These are phyloP conservation scores for Aptenodytes patagonicus DNA, from an alignment of 2,113 vertebrate species.

Conservation along the genomic window DNA sequence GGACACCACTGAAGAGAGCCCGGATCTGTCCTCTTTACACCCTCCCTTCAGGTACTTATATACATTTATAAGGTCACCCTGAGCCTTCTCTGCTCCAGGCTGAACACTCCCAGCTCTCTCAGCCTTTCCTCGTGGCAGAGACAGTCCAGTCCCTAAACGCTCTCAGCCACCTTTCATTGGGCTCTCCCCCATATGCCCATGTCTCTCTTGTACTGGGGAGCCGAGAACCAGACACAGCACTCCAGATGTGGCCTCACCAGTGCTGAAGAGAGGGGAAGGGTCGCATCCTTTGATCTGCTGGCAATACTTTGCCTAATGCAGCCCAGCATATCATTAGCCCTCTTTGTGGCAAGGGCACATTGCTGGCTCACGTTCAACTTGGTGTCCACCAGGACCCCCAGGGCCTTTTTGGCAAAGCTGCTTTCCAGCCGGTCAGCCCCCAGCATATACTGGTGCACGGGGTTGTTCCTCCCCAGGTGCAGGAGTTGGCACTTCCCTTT, in stretches of 20 bases:
- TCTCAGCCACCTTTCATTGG: neutral
- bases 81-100: neutral
- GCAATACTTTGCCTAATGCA: neutral
- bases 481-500: neutral
- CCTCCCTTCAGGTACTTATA: neutral
- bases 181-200: neutral
- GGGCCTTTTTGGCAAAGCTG: neutral
- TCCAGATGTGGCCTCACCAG: neutral
- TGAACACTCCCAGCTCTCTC: neutral
- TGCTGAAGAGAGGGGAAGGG: neutral
- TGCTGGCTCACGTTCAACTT: neutral
- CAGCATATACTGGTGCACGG: neutral
- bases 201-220: neutral
- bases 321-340: neutral
- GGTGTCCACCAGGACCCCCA: no score
- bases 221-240: no score
- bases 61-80: neutral
- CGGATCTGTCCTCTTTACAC: neutral
- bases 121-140: neutral
- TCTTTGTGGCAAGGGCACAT: neutral
- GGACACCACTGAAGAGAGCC: neutral
- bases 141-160: neutral
- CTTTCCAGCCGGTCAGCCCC: neutral
- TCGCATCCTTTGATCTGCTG: neutral
- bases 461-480: neutral